Evolutionary conservation across 2,113 vertebrate species (phyloP).

Genomic region (Chamaea fasciata): DNA sequence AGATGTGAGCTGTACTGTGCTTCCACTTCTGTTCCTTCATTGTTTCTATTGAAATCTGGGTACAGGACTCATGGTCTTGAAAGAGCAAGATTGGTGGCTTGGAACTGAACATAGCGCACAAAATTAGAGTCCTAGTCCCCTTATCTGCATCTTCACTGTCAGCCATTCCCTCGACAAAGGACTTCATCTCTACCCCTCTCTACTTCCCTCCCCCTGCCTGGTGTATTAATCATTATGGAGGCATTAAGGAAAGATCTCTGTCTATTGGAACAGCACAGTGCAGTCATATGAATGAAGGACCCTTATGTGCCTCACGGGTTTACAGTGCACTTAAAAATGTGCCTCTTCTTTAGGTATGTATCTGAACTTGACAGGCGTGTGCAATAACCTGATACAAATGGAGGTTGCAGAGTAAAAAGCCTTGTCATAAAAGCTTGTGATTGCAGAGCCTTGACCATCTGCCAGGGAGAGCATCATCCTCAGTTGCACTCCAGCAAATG

Average conservation of each 20-base stretch:
- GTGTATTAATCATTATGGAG: background rate
- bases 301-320: background rate
- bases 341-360: background rate
- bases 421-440: background rate
- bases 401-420: background rate
- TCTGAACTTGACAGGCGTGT: background rate
- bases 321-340: background rate
- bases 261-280: background rate
- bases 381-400: background rate
- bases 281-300: background rate
- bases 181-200: background rate
- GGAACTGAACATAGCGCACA: background rate
- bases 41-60: background rate
- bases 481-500: background rate
- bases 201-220: rapidly evolving
- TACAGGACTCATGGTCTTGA: background rate
- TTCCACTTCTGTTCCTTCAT: background rate
- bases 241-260: background rate
- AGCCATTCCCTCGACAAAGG: background rate
- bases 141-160: background rate
- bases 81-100: background rate
- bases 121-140: background rate
- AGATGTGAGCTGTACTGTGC: background rate
- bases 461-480: background rate
- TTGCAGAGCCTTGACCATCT: background rate